Base-by-base conservation (phyloP, 1,140 invertebrate genomes). In the Lucilia cuprina region DNA sequence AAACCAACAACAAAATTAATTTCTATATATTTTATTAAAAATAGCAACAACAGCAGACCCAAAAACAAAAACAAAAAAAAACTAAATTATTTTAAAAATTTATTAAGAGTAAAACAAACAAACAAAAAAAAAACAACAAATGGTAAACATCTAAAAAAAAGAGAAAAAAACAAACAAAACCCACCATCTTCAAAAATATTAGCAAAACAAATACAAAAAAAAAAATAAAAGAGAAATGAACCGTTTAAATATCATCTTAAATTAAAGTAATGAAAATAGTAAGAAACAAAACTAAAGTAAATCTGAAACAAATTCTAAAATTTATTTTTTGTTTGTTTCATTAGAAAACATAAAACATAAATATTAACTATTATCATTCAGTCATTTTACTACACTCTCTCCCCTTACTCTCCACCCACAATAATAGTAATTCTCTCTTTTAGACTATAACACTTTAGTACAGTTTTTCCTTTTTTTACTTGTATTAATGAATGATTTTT, bases 161-260 rank as follows among this genome's bases (percentile, higher is more conserved):
- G 77, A 21, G 14, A 80, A 19, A 50, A 80, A 41, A 80, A 10
- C 30, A 80, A 80, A 80, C 77, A 80, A 80, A 80, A 80, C 77
- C 77, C 77, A 80, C 77, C 77, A 80, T 80, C 77, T 80, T 80
- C 77, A 80, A 77, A 80, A 80, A 80, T 47, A 80, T 49, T 49
- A 80, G 77, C 41, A 80, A n/a, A 80, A 49, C 34, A 78, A 78
- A 78, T 14, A 41, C 5, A 47, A 78, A 35, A 78, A 78, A 47
- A 1, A 78, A 74, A 47, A 78, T n/a, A 14, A 78, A 47, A 30
- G 30, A 34, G 41, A 78, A 19, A 78, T 19, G 41, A 41, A 25
- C 19, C 77, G 19, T 80, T 35, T 49, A 80, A 30, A 50, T 50
- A 80, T 47, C 41, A 80, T 35, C 41, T 78, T 60, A n/a, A 47